Evolutionary conservation across 2,888 invertebrate species (phyloP), one percentile per base, ranked within the genome.

Genomic region (Acanthopleura granulata): DNA sequence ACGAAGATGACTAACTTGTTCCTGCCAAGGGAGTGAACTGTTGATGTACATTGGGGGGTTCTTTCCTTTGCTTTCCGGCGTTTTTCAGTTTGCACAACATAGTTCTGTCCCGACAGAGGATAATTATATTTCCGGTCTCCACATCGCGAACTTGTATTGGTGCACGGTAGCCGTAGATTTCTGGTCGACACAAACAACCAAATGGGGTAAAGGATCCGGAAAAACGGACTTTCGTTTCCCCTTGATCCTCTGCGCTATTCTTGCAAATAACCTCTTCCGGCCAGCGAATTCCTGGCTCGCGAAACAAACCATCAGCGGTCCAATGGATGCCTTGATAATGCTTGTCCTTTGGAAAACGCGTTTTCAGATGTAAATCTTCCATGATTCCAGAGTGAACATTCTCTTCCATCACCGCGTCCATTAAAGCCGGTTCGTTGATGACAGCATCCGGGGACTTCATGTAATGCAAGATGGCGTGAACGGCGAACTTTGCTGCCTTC

Each of bases 161-260:
- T 6, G 49, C n/a, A 3, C 71, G 71, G 16, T 49, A 71, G 6
- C 71, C 71, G 40, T 71, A 71, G 4, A 71, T 16, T 18, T 71
- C 71, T 16, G 71, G 71, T n/a, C 25, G 40, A 49, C 71, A 71
- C 4, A n/a, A 22, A 25, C n/a, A 18, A 25, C 71, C 71, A n/a
- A 71, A 71, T 12, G 71, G 71, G 1, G 71, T 71, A 27, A 71
- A 71, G 49, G 49, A 71, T 71, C 71, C 71, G 16, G 66, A 66
- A 66, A 66, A 66, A 6, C 49, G 71, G 49, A 71, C n/a, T 25
- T 16, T 49, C 40, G 16, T 14, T 14, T 40, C 18, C 14, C 18
- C 27, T 18, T 22, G 18, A 27, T 27, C 66, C 22, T 22, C 22
- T 30, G 18, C 40, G 15, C 16, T 49, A 25, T 71, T 49, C 14